Base-by-base conservation (phyloP, 2,888 invertebrate species). In the Schizaphis graminum region DNA sequence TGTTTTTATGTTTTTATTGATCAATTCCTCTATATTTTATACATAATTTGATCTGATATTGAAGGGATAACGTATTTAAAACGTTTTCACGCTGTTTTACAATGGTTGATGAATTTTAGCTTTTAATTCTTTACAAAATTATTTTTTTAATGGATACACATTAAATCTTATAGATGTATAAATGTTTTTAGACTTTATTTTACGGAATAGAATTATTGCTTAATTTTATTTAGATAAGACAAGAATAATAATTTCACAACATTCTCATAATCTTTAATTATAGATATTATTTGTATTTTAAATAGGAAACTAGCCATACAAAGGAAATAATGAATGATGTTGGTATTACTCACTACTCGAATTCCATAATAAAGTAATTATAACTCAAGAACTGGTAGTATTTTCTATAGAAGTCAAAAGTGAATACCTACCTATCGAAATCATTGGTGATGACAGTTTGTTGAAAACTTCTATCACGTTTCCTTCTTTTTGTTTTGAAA, bases 381-480 rank as follows among this genome's bases (percentile, higher is more conserved):
- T 44, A 56, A 77, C 35, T 89, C 57, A 16, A 57, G 44, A 89
- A 26, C 16, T 57, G 35, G 13, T 57, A 26, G 56, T 89, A 57
- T 41, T 89, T 89, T 89, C 56, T 89, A 57, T 89, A 89, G 57
- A 41, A 89, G 57, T 89, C 89, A 89, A 89, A 57, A 35, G 56
- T 44, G 57, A 89, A 44, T 89, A 56, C 87, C 53, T 89, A 56
- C 87, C 53, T 35, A 53, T 41, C 89, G 10, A 89, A 89, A 89
- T 89, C 89, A 44, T 89, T 89, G 44, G 89, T 16, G 13, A 89
- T 89, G 89, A 89, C 89, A 89, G 89, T 89, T 57, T 89, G 57
- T 41, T 41, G 41, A 56, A 89, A 28, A 41, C 44, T 41, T 44
- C 41, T 89, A 56, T 41, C 57, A 57, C 89, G 57, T 89, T 89